Evolutionary conservation across 1,140 invertebrate genomes (phyloP), one percentile per base, ranked within the genome.

Genomic region (Cyclargus thomasi): DNA sequence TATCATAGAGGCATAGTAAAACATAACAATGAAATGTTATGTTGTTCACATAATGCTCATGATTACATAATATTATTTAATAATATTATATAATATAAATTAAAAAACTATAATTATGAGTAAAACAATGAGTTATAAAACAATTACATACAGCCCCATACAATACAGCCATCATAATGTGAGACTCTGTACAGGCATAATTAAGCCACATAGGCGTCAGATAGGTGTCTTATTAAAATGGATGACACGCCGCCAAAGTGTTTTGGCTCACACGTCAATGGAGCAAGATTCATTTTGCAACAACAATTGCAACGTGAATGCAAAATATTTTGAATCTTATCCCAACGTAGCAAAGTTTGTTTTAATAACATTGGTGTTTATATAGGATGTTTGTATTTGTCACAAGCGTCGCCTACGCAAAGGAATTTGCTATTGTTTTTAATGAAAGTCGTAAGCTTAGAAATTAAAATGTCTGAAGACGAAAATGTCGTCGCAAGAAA

Each of bases 331-430:
- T 74, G 62, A 69, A 57, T 66, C 35, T 65, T 75, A 74, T 63
- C 17, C n/a, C 63, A 72, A 76, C 63, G 76, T 0, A 57, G 63
- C 77, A 76, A 78, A 80, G 81, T 79, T 77, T 79, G 72, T 70
- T 80, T 16, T 55, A 63, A 70, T 69, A 73, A 75, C 72, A 73
- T n/a, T 21, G 5, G 16, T 59, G 67, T 74, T 75, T 72, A 75
- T 59, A 67, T 71, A 69, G 53, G 63, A 66, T 62, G 67, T 65
- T 69, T 53, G 69, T 70, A 35, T 35, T 20, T 59, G 65, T 47
- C 39, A 47, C 36, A 53, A 78, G 75, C 81, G 82, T 80, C 71
- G 77, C 71, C 70, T 75, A 77, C 73, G 72, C 57, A 62, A 62
- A 59, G 71, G 78, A 76, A 78, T 78, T 70, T 64, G 68, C 70